Base-by-base conservation (phyloP, 2,888 invertebrate species). In the Eudemis profundana region DNA sequence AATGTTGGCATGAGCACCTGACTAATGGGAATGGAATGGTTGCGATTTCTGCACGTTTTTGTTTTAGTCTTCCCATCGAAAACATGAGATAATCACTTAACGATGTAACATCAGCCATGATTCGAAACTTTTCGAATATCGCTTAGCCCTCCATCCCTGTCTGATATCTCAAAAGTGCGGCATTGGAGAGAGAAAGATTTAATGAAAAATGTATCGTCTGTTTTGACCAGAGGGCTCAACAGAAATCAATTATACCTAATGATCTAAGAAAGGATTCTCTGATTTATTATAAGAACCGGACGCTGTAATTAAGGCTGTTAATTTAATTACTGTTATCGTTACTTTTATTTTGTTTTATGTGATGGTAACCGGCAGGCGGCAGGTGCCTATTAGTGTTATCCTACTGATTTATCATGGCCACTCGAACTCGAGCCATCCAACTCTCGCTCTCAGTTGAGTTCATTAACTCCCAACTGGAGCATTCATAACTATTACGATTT, bases 231-330 rank as follows among this genome's bases (percentile, higher is more conserved):
- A 49, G 51, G 46, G 51, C 51, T 47, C 46, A 46, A 40, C 79
- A 81, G 77, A 81, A 88, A 87, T 86, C 89, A 89, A 89, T 89
- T 89, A 88, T 76, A 75, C 77, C 78, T 88, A 85, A 89, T 86
- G 78, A 81, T 71, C 70, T 69, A 74, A 79, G 74, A 83, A 81
- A 81, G 78, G 77, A 74, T 73, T 79, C 78, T 75, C 79, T 82
- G 79, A 84, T 86, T 86, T 85, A 84, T 86, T 84, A 82, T 66
- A 73, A 76, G 78, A 77, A 76, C 77, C 78, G 72, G 74, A 79
- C 83, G 78, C 75, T 72, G 78, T 77, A 78, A 81, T 84, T 81
- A 80, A 76, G 78, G 77, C 74, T 71, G 79, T 86, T 88, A 85
- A 85, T 80, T 87, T 85, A 86, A 89, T 87, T 85, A 85, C 74